Evolutionary conservation across 92 coral and sea anemone genomes (phyloP), one percentile per base, ranked within the genome.

Genomic region (Zoanthus sociatus): DNA sequence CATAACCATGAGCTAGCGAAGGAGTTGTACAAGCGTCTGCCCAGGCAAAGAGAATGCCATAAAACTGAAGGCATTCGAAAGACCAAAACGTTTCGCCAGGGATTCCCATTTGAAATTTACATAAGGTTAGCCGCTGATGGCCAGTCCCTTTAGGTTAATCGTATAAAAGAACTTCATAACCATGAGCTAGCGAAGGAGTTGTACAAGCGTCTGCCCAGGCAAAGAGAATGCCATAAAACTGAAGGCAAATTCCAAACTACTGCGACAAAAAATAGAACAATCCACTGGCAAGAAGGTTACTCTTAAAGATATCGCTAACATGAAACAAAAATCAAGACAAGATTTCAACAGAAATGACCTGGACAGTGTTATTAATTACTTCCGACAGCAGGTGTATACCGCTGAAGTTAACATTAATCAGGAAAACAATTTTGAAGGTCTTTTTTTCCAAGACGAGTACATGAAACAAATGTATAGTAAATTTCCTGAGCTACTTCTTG

Each of bases 61-160:
- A 54, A 73, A 3, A 56, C n/a, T 58, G n/a, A 37, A 1, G 1
- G 42, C 42, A 37, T 37, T 37, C 42, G 91, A 87, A 92, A 87
- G 54, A 92, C 92, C 37, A 79, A 87, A 63, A 61, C 91, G 53
- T 82, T 87, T 87, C 89, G 84, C 44, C 91, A 92, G 87, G 91
- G 91, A 69, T 92, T 91, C 53, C 89, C 92, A 60, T 90, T 90
- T 83, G 60, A 90, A 77, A 78, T 92, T 5, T 92, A 83, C 85
- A 37, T 93, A 31, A 37, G 76, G 13, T 63, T 93, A 66, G 73
- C 93, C 3, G 66, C 68, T 46, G 90, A 90, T 76, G 93, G 95
- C 4, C 89, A 92, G 72, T 79, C 87, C 51, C 88, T 90, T 44
- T 67, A 90, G 71, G 93, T 93, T 21, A 47, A 32, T 50, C 89